Base-by-base conservation (phyloP, 30 jellyfish, hydroid and myxozoan species). In the Sanderia malayensis region DNA sequence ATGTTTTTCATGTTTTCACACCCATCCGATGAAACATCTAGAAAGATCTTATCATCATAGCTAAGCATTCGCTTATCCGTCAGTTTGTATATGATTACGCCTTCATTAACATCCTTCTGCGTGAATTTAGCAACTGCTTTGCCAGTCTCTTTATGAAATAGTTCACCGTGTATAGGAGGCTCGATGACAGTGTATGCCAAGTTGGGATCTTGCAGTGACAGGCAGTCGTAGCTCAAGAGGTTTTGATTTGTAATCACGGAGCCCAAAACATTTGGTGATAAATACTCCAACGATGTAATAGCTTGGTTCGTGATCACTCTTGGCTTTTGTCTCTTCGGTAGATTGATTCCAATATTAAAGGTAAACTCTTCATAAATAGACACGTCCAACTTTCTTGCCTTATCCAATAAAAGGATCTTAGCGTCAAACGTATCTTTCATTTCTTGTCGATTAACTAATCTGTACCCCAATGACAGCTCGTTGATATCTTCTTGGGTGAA, bases 401-500 rank as follows among this genome's bases (percentile, higher is more conserved):
- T 45, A 44, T 81, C 52, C 45, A 59, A 44, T 44, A 61, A 77
- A 17, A 22, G 10, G n/a, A 81, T 83, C 31, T 61, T 62, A 15
- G 70, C 11, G 8, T 31, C 20, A 3, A 34, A 61, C 23, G 44
- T 58, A 29, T 81, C 94, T 1, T 32, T 34, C 19, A 26, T 29
- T 20, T 79, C 94, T 44, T 52, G 58, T 10, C 15, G 46, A 29
- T 60, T 60, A 32, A 58, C 17, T 44, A 70, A 44, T 1, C 26
- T 31, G 37, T 81, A 81, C 3, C 74, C 59, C 2, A 81, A 20
- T 25, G 80, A 58, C 59, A 81, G 61, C 20, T 70, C 94, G 41
- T 81, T 81, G n/a, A 81, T 55, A n/a, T 81, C 84, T 49, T 37
- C 41, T 61, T 81, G 94, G 7, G 94, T 68, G 59, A 81, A 81